Base-by-base conservation (phyloP, 2,888 invertebrate genomes). In the Hemicrepidius hirtus region DNA sequence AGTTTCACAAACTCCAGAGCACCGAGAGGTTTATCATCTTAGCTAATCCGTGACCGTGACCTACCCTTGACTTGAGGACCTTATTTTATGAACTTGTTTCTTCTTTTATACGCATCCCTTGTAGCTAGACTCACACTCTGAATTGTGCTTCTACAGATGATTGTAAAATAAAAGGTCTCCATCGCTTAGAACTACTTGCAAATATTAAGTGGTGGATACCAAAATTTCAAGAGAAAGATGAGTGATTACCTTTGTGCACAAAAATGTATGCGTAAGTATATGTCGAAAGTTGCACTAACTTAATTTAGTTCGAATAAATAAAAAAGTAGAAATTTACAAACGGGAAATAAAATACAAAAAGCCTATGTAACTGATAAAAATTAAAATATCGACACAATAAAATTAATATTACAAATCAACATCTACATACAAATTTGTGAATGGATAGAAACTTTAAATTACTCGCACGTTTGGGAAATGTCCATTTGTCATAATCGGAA, bases 91-190 rank as follows among this genome's bases (percentile, higher is more conserved):
- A 71, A 65, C 73, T 76, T 60, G 65, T 77, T 28, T 32, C 32
- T 32, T 32, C 32, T 32, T 76, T 75, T 76, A 78, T 79, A 79
- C 80, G 78, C 76, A 20, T 50, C 21, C 35, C 16, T 32, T 60
- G 68, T 32, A 79, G 78, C 77, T 80, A 80, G 77, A 80, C 77
- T 79, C 78, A 78, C 78, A 75, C 78, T 75, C 75, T 60, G 68
- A 73, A 78, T 80, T 80, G 79, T 81, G 82, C 80, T 81, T 76
- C 81, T 81, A 80, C 78, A 80, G 79, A 80, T 78, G 70, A 72
- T 71, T 81, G 78, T 79, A 81, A 80, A 80, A 80, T 78, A 77
- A 79, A 77, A 80, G 76, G 84, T 83, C 83, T 83, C 82, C 82
- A 81, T 80, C 80, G 83, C 82, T 82, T 80, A 83, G 60, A 79